Base-by-base conservation (phyloP, 2,797 vertebrate species). In the Balearica regulorum region DNA sequence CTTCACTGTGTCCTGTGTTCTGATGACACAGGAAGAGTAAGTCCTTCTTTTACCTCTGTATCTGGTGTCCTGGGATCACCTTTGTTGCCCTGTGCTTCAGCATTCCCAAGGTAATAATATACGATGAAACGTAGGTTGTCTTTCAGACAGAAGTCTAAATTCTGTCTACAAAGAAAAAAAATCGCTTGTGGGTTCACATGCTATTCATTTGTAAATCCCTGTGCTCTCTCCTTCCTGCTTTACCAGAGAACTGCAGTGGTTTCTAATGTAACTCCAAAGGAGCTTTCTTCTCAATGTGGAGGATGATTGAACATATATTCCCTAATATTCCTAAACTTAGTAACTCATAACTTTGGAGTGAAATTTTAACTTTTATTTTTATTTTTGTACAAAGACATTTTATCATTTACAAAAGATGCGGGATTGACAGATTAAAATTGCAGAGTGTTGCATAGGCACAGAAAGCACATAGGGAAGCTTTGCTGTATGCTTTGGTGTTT, bases 1-100 rank as follows among this genome's bases (percentile, higher is more conserved):
- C 64, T 55, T 78, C 61, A 13, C 48, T 65, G 81, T 57, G 87
- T 86, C 62, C 62, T 86, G 49, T 46, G 26, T 94, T 91, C 64
- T 87, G 92, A 92, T 95, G 92, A 95, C 82, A 85, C 15, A 53
- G 57, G 83, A 89, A 54, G 55, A 80, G 18, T 33, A 65, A 93
- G 55, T 84, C 73, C 64, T 87, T 62, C 81, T 92, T 79, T 80
- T 22, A 14, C 48, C 68, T 68, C 71, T 73, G 7, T 68, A 16
- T 60, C 68, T 85, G 78, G 11, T 89, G 57, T 92, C 57, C 57
- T 85, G 71, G 55, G 29, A 43, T 92, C 89, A 77, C 75, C 53
- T 91, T 80, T 91, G n/a, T n/a, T 87, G 55, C 16, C 44, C 57
- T 77, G 2, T n/a, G 28, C 69, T 90, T 93, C 81, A 94, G 68